Conservation (phyloP, 2,113 vertebrate species). For the Cygnus buccinator region DNA sequence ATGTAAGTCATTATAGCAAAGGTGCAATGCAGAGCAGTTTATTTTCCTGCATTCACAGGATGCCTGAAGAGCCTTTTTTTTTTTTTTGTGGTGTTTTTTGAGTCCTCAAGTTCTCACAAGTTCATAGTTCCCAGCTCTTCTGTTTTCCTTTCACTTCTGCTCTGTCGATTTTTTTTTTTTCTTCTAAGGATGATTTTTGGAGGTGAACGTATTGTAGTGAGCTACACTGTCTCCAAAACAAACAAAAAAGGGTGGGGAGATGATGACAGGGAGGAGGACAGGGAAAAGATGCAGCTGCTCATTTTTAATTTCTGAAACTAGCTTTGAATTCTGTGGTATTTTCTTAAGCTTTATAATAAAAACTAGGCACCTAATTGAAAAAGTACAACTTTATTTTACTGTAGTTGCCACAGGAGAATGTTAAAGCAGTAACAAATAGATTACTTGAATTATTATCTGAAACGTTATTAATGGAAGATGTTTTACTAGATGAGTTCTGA, state of each 20-base stretch:
- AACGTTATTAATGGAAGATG: background rate
- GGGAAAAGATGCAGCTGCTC: slow-evolving; percentile 53
- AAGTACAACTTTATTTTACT: background rate
- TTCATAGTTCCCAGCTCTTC: background rate
- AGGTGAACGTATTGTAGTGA: slow-evolving; percentile 18
- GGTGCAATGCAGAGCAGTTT: background rate
- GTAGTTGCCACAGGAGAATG: background rate
- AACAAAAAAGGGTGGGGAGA: slow-evolving; percentile 51
- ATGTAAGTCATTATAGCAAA: background rate
- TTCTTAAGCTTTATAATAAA: slow-evolving; percentile 21
- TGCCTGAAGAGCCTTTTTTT: background rate
- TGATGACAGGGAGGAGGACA: slow-evolving; percentile 16
- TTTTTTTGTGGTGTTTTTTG: background rate
- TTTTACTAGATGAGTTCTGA: background rate
- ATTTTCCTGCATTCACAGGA: too few species aligned
- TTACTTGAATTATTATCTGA: slow-evolving; percentile 22
- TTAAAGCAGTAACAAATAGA: slow-evolving; percentile 21
- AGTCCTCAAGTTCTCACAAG: background rate
- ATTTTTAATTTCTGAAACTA: slow-evolving; percentile 34
- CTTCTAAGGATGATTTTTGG: background rate
- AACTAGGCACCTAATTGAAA: background rate
- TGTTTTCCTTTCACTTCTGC: background rate
- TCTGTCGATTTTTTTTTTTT: background rate
- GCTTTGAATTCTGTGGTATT: slow-evolving; percentile 17
- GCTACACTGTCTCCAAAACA: slow-evolving; percentile 59